Conservation (phyloP, 2,888 invertebrate genomes). For the Nymphalis polychloros region DNA sequence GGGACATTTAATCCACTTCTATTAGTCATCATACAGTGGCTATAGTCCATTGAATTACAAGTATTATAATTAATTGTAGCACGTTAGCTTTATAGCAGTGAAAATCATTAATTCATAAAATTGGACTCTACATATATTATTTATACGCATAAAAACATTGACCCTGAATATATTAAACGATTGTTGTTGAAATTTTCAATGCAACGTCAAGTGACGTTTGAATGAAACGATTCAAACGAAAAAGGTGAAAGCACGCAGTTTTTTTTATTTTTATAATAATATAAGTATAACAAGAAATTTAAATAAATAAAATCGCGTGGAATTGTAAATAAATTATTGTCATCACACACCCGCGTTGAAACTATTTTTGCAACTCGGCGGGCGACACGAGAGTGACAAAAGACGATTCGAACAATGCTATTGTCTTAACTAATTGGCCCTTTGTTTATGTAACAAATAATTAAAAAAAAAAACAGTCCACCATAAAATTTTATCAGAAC, state of each 20-base stretch:
- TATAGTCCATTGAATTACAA: constrained; percentile 14
- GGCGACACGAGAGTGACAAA: constrained; percentile 6
- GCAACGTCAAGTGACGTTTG: no score
- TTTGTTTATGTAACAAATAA: constrained; percentile 3
- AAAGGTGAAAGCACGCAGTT: no score
- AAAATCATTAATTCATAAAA: background rate
- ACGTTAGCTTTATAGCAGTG: background rate
- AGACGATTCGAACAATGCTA: constrained; percentile 22
- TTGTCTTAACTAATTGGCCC: constrained; percentile 14
- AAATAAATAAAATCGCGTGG: background rate
- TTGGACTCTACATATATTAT: background rate
- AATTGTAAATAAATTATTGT: background rate
- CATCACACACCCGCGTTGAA: constrained; percentile 8
- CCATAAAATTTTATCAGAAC: no score
- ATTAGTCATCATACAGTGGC: constrained; percentile 14
- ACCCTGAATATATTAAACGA: no score
- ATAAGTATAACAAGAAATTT: no score
- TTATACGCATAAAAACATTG: no score
- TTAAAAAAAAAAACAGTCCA: background rate
- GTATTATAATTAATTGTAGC: background rate
- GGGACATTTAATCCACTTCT: constrained; percentile 3
- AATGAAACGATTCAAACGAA: no score
- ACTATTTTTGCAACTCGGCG: constrained; percentile 13
- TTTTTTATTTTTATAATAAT: no score
- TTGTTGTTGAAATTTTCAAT: no score